Base-by-base conservation (phyloP, 2,888 invertebrate species). In the Xestia ashworthii region DNA sequence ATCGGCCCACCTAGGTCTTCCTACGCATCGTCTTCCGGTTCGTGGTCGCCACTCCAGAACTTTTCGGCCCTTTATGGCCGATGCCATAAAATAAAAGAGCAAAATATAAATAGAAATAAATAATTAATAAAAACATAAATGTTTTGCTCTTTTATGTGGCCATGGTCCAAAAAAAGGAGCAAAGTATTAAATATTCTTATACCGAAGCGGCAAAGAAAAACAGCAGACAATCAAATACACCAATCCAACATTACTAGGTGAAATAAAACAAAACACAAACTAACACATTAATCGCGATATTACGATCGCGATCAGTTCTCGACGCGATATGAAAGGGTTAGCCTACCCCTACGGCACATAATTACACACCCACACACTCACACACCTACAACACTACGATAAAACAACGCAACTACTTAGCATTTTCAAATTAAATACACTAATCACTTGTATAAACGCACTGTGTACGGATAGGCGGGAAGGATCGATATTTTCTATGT, bases 341-440 rank as follows among this genome's bases (percentile, higher is more conserved):
- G 90, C 87, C 90, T 93, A 93, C 95, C 95, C 95, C 92, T 90
- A 91, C 89, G 83, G 85, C 88, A 91, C 93, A 92, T 95, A 95
- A 95, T 95, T 95, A 95, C 94, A 91, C 93, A 87, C 94, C 91
- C 93, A 92, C 93, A 89, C 86, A 89, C 81, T 0, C 55, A 95
- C 94, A 91, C 93, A 87, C 93, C 78, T 70, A 74, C 92, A 93
- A 93, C 93, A 94, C 95, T 93, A 87, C 93, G 90, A 94, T 94
- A 94, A 95, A 95, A 95, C 95, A 96, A 95, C 94, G 94, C 94
- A 95, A 96, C 96, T 96, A 96, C 96, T 96, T 96, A 96, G 95
- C 96, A 96, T 96, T 96, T 96, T 96, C 96, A 96, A 96, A 96
- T 96, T 96, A 96, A 96, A 96, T 96, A 96, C 96, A 96, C 96